Base-by-base conservation (phyloP, 2,888 invertebrate genomes). In the Herminia tarsipennalis region DNA sequence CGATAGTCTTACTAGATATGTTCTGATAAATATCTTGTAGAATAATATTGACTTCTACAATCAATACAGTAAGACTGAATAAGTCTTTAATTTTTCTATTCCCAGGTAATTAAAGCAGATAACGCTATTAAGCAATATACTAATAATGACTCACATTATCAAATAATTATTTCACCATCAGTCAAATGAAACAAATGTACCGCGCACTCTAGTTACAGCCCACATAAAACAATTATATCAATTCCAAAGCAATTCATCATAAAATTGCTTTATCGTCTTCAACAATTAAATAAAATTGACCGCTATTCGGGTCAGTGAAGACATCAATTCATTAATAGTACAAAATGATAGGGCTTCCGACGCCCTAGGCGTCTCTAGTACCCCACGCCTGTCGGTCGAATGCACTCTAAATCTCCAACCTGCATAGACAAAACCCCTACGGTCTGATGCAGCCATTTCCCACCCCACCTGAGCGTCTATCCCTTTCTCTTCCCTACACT, bases 341-440 rank as follows among this genome's bases (percentile, higher is more conserved):
- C 66, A 72, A 80, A 81, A 79, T 82, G 67, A 82, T 83, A 76
- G 78, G 73, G 65, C 70, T 70, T 47, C 49, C 27, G 55, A 64
- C 68, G 81, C 79, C 73, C 62, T 46, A 69, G 75, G 73, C 68
- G 62, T 63, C 56, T 62, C 65, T 57, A 62, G 61, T 57, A 60
- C 53, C 57, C 66, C 66, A 71, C 74, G 71, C 71, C 75, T 78
- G 61, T 71, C 73, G 74, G 73, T 70, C 76, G 76, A 87, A 80
- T 88, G 88, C 87, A 86, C 78, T 81, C 73, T 74, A 75, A 76
- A 80, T 81, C 77, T 78, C 73, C 68, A 78, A 76, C 81, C 81
- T 83, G 86, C 86, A 86, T 77, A 79, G 78, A 81, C 78, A 74
- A 74, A 83, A 78, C 84, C 81, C 79, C 74, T 75, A 71, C 72